Evolutionary conservation across 2,888 invertebrate species (phyloP).

Genomic region (Caenorhabditis sp.): DNA sequence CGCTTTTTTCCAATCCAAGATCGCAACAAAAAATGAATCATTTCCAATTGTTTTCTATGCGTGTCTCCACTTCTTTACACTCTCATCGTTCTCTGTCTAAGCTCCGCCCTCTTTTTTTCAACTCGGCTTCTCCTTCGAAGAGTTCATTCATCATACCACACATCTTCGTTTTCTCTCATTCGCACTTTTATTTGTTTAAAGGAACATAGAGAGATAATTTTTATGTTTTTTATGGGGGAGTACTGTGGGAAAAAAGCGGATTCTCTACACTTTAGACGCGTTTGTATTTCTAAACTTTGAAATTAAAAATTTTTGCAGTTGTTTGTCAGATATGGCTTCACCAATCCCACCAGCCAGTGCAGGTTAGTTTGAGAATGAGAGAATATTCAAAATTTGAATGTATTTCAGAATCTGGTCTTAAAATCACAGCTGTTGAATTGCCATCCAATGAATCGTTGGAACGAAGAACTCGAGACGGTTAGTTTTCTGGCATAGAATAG

Average conservation of each 20-base stretch:
- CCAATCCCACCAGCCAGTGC: slow-evolving; percentile 40
- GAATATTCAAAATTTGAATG: too few relatives aligned
- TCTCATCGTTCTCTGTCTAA: neutral
- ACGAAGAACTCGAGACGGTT: slow-evolving; percentile 52
- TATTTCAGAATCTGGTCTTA: slow-evolving; percentile 48
- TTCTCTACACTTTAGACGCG: too few relatives aligned
- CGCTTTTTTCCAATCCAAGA: neutral
- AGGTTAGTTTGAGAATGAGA: too few relatives aligned
- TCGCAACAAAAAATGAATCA: neutral
- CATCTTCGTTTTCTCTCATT: neutral
- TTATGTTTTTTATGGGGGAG: too few relatives aligned
- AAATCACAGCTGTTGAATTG: slow-evolving; percentile 50
- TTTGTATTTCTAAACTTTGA: too few relatives aligned
- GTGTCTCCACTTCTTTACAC: neutral
- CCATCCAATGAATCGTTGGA: slow-evolving; percentile 48
- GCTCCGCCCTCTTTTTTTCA: slow-evolving; percentile 2
- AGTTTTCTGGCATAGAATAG: slow-evolving; percentile 2
- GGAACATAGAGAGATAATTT: neutral
- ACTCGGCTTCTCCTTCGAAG: neutral
- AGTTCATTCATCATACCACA: neutral
- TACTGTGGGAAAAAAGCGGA: too few relatives aligned
- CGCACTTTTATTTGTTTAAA: neutral
- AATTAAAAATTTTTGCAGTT: neutral
- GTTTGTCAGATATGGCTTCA: slow-evolving; percentile 27
- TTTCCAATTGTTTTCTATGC: neutral